Evolutionary conservation across 2,888 invertebrate species (phyloP).

Genomic region (Rotaria magnacalcarata): DNA sequence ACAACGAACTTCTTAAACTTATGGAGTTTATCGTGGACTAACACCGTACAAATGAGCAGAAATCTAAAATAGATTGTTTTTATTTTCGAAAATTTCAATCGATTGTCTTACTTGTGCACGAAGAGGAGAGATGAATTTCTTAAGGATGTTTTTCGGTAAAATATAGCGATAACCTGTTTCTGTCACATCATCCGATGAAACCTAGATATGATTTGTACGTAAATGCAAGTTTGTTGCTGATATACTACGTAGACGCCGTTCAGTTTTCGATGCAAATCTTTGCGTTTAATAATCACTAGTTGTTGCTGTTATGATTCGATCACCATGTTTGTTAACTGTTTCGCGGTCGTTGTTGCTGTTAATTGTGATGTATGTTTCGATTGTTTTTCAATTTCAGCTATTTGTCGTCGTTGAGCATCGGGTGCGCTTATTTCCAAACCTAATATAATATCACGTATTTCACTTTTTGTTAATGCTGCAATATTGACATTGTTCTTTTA

Average conservation of each 20-base stretch:
- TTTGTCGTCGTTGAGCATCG: slow-evolving; percentile 95
- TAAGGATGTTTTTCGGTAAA: slow-evolving; percentile 79
- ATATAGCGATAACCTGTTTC: slow-evolving; percentile 91
- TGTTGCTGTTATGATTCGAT: slow-evolving; percentile 96
- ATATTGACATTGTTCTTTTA: slow-evolving; percentile 99
- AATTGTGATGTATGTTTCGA: slow-evolving; percentile 93
- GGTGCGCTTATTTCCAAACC: slow-evolving; percentile 99
- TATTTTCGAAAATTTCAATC: too few relatives aligned
- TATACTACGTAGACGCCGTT: slow-evolving; percentile 94
- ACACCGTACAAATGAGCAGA: slow-evolving; percentile 93
- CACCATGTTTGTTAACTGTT: slow-evolving; percentile 97
- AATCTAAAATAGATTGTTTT: too few relatives aligned
- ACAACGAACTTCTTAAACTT: slow-evolving; percentile 93
- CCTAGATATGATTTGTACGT: slow-evolving; percentile 96
- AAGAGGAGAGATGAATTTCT: slow-evolving; percentile 96
- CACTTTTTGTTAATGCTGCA: slow-evolving; percentile 94
- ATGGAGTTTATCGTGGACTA: slow-evolving; percentile 88
- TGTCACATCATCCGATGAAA: slow-evolving; percentile 97
- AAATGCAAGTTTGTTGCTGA: slow-evolving; percentile 93
- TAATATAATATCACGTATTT: slow-evolving; percentile 95
- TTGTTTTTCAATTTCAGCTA: slow-evolving; percentile 98
- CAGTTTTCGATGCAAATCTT: slow-evolving; percentile 95
- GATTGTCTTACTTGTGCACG: too few relatives aligned
- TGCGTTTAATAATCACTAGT: slow-evolving; percentile 96
- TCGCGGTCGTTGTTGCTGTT: slow-evolving; percentile 97